A percentile compares a stretch with the other conserved stretches of the same genome.
phyloP scores from a whole-genome alignment of 2,888 invertebrate genomes.

The Xestobium rufovillosum region DNA sequence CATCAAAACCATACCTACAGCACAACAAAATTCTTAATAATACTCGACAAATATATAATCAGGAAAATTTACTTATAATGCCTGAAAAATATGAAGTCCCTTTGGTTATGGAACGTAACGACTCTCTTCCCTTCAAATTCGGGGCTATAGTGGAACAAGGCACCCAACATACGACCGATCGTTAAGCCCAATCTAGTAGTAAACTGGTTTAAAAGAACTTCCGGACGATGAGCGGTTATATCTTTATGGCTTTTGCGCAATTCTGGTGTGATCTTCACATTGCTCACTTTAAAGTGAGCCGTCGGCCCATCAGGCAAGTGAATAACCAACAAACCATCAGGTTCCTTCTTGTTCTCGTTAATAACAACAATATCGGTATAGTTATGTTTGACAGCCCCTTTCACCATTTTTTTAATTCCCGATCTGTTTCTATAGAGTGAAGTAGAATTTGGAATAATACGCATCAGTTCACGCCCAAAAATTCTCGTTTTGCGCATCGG shows the following conservation, averaged over 20 bases:
- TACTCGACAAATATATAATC: slow-evolving; percentile 5
- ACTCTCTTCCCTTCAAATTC: slow-evolving; percentile 89
- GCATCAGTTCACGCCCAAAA: slow-evolving; percentile 84
- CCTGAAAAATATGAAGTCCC: slow-evolving; percentile 97
- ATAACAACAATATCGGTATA: slow-evolving; percentile 87
- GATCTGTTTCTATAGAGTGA: slow-evolving; percentile 81
- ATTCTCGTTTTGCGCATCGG: slow-evolving; percentile 82
- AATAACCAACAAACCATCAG: slow-evolving; percentile 85
- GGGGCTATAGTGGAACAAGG: slow-evolving; percentile 92
- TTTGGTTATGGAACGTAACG: slow-evolving; percentile 97
- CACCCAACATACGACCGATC: slow-evolving; percentile 86
- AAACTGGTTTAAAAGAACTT: slow-evolving; percentile 94
- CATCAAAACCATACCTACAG: slow-evolving; percentile 78
- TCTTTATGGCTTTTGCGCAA: slow-evolving; percentile 71
- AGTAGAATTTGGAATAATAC: slow-evolving; percentile 87
- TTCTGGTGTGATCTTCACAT: slow-evolving; percentile 83
- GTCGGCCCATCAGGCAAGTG: slow-evolving; percentile 97
- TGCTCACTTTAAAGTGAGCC: slow-evolving; percentile 90
- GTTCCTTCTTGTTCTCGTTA: slow-evolving; percentile 88
- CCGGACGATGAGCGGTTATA: slow-evolving; percentile 83
- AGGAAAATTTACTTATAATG: slow-evolving; percentile 68
- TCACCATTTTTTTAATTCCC: slow-evolving; percentile 87
- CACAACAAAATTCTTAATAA: slow-evolving; percentile 11
- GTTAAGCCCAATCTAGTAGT: slow-evolving; percentile 87
- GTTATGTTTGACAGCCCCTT: slow-evolving; percentile 69